Base-by-base conservation (phyloP, 30 jellyfish, hydroid and myxozoan species). In the Morbakka virulenta region DNA sequence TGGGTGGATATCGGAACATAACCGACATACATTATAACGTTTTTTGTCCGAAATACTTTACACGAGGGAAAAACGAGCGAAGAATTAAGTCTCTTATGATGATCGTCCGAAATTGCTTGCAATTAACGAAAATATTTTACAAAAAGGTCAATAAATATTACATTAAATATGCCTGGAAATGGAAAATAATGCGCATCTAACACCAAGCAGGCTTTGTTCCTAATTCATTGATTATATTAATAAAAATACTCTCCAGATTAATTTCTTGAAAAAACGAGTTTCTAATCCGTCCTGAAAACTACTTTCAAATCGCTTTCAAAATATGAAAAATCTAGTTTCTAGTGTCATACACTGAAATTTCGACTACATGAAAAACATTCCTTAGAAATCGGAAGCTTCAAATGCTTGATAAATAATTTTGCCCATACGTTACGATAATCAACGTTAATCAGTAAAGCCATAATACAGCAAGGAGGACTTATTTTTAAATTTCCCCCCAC, bases 181-280 rank as follows among this genome's bases (percentile, higher is more conserved):
- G 95, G 95, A 83, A 83, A 83, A 83, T 83, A 83, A 83, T 71
- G 87, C 73, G n/a, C n/a, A 87, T 83, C 50, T 87, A 71, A 83
- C 95, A 83, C 95, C 95, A 72, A 83, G 74, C 31, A 63, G 86
- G 74, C 86, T 84, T 85, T 22, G 52, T 72, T 84, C 72, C 73
- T 83, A 57, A 26, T 82, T 66, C 76, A 85, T 83, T 67, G 95
- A 83, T 83, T 83, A 83, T 83, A 83, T 83, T 83, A 83, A 83
- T n/a, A n/a, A 41, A 41, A 83, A 83, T 83, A 83, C 95, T 83
- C 95, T 83, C 86, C 79, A 70, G 70, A 67, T 73, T 83, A 53
- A 57, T 80, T 69, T 84, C 51, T 71, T 26, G 62, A 69, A 68
- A 73, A 73, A 73, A 83, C 34, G 82, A 17, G 57, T 41, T 41